These are phyloP conservation scores for Enteromius trimaculatus DNA, from an alignment of 2,797 vertebrate species.

Conservation along the genomic window DNA sequence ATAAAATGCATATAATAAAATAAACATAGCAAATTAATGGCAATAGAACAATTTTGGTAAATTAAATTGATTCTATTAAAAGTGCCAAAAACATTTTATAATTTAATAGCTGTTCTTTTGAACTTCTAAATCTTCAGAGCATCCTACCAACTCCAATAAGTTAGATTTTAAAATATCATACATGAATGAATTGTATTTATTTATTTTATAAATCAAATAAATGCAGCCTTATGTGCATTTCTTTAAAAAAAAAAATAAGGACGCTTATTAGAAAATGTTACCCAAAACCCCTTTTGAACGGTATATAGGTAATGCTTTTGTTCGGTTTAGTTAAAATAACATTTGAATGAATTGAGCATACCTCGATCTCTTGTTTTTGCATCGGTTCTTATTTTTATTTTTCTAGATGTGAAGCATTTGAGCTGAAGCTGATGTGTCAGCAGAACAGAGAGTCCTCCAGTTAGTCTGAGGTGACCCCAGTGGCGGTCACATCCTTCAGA, in stretches of 20 bases:
- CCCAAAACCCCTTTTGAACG: no score
- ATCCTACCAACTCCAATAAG: neutral
- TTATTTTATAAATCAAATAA: no score
- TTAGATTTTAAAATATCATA: neutral
- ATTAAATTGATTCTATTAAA: neutral
- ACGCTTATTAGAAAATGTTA: neutral
- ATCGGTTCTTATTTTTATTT: neutral
- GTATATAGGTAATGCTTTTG: no score
- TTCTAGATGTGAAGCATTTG: neutral
- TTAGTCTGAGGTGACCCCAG: constrained; percentile 62
- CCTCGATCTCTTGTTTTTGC: neutral
- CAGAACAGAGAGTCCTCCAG: constrained; percentile 21
- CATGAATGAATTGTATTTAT: neutral
- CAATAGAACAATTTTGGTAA: neutral
- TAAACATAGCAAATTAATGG: neutral
- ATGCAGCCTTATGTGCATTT: neutral
- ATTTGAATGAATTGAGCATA: no score
- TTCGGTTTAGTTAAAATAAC: neutral
- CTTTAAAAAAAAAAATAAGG: neutral
- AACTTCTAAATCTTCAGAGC: neutral
- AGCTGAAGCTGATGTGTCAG: constrained; percentile 10
- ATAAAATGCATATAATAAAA: neutral
- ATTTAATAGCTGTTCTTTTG: neutral
- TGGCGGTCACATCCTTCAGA: constrained; percentile 60
- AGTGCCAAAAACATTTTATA: neutral